phyloP scores from a whole-genome alignment of 1,140 invertebrate genomes.

The Cydia splendana region DNA sequence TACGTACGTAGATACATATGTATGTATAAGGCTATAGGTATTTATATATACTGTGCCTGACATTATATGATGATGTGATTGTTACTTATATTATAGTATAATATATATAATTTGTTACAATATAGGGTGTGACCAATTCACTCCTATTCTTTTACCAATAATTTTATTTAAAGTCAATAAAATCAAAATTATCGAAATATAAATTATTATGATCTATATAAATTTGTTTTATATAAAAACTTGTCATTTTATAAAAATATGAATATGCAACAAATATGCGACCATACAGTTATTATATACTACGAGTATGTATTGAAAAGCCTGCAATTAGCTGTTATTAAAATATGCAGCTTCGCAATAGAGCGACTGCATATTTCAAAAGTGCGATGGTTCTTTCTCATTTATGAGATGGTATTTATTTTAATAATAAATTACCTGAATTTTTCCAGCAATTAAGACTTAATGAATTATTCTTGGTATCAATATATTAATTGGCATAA shows the following conservation, averaged over 20 bases:
- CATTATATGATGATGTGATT: slow-evolving; percentile 35
- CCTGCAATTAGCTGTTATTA: background rate
- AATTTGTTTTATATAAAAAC: slow-evolving; percentile 4
- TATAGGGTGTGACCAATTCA: background rate
- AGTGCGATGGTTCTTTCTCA: background rate
- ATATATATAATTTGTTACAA: slow-evolving; percentile 40
- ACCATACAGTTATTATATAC: background rate
- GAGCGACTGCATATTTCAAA: background rate
- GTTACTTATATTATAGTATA: slow-evolving; percentile 42
- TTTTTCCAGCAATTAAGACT: background rate
- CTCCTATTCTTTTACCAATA: background rate
- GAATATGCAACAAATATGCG: background rate
- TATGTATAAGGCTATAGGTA: background rate
- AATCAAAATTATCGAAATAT: background rate
- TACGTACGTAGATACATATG: background rate
- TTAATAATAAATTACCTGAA: background rate
- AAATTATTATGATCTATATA: background rate
- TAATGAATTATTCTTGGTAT: slow-evolving; percentile 18
- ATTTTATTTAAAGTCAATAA: slow-evolving; percentile 2
- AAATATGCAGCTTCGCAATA: no score
- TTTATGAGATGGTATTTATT: background rate
- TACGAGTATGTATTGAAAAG: background rate
- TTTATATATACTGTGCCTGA: slow-evolving; percentile 13
- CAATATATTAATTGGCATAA: slow-evolving; percentile 16
- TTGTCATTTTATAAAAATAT: background rate